Percentiles rank a stretch among this genome's conserved stretches.
phyloP scores from a whole-genome alignment of 2,888 invertebrate genomes.

The Megaustenia siamemsis region DNA sequence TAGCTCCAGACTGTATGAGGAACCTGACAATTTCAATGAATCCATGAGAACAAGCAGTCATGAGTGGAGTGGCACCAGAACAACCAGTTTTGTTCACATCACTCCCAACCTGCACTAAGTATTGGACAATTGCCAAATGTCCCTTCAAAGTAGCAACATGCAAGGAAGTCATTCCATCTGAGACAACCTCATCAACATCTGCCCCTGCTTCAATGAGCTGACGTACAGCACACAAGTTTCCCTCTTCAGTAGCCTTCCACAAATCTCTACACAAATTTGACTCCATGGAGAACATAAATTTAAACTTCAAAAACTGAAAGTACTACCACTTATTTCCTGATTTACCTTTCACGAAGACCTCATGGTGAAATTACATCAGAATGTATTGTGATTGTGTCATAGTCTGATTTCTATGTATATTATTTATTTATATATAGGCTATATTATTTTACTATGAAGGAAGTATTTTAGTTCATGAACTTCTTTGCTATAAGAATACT shows the following conservation, averaged over 20 bases:
- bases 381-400: too few species aligned
- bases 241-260: slow-evolving; percentile 11
- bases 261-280: not conserved
- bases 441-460: too few species aligned
- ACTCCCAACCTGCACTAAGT: not conserved
- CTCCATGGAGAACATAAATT: not conserved
- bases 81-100: not conserved
- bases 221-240: not conserved
- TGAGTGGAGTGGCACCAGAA: not conserved
- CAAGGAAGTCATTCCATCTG: slow-evolving; percentile 1
- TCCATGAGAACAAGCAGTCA: slow-evolving; percentile 16
- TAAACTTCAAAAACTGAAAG: too few species aligned
- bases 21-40: not conserved
- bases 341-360: too few species aligned
- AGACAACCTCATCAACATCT: not conserved
- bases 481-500: too few species aligned
- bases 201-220: not conserved
- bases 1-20: not conserved
- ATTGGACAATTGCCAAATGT: not conserved
- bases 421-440: too few species aligned
- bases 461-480: too few species aligned
- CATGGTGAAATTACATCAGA: too few species aligned
- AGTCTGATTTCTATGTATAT: too few species aligned
- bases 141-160: slow-evolving; percentile 21
- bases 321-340: too few species aligned